These are phyloP conservation scores for Grammomys dolichurus DNA, from an alignment of 2,113 vertebrate species.

Conservation along the genomic window DNA sequence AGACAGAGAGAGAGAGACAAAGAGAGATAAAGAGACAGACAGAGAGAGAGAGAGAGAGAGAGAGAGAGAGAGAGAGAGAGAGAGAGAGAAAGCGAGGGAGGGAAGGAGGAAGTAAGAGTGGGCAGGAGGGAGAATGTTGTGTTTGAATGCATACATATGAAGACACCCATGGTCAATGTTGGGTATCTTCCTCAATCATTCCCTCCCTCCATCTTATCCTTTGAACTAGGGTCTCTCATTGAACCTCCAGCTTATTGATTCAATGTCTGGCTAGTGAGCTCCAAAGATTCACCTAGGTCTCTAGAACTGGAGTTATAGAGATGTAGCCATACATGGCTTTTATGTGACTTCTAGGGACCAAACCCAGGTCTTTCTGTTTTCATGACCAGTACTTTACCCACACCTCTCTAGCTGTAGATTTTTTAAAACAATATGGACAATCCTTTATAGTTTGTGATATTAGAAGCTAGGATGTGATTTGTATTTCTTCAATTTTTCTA, in stretches of 20 bases:
- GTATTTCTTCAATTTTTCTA: conserved; percentile 18
- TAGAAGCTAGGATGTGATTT: not conserved
- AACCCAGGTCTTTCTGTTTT: not conserved
- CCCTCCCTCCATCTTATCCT: not conserved
- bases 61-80: no score
- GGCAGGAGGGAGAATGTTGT: no score
- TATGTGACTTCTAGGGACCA: not conserved
- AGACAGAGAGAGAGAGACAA: no score
- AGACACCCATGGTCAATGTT: not conserved
- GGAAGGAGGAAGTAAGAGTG: fast-evolving
- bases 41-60: no score
- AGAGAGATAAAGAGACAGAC: no score
- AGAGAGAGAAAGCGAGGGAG: no score
- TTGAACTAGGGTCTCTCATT: not conserved
- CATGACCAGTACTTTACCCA: not conserved
- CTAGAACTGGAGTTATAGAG: not conserved
- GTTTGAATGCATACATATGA: not conserved
- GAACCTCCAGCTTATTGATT: not conserved
- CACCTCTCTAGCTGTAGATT: not conserved
- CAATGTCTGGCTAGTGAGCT: not conserved
- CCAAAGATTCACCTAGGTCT: not conserved
- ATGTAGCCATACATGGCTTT: not conserved
- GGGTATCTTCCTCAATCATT: not conserved
- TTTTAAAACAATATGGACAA: not conserved
- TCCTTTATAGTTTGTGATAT: conserved; percentile 12